Percentiles rank a stretch among this genome's conserved stretches.
Evolutionary conservation across 2,888 invertebrate species (phyloP).

Genomic region (Acanthosepion esculentum): DNA sequence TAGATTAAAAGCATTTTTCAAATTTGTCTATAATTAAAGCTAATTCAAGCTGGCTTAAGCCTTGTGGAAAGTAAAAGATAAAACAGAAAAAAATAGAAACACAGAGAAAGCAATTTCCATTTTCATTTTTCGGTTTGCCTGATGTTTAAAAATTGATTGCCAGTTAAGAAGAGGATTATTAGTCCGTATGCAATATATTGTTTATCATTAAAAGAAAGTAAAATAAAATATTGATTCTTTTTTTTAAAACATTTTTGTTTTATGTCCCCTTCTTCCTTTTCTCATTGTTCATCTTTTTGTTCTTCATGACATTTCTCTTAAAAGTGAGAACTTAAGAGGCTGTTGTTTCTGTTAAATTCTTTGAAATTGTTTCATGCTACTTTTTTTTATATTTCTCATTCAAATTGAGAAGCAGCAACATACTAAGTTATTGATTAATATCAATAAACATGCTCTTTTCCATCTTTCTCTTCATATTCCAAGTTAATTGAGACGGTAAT

Average conservation of each 20-base stretch:
- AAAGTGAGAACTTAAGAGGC: neutral
- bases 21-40: conserved; percentile 12
- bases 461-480: neutral
- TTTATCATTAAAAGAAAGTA: neutral
- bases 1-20: conserved; percentile 21
- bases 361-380: neutral
- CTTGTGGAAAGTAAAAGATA: neutral
- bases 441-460: neutral
- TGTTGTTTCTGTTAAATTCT: neutral
- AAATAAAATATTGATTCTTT: neutral
- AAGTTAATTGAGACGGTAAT: neutral
- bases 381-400: neutral
- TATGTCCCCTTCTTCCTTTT: neutral
- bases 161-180: neutral
- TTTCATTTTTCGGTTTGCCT: neutral
- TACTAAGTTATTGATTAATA: conserved; percentile 3
- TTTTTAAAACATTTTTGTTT: no score
- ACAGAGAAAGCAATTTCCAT: neutral
- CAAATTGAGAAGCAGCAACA: neutral
- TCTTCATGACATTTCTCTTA: neutral
- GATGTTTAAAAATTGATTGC: conserved; percentile 33
- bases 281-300: neutral
- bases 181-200: neutral
- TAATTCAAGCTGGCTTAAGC: neutral
- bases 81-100: neutral